Evolutionary conservation across 2,888 invertebrate genomes (phyloP).

Genomic region (Sinopyrophorus schimmeli): DNA sequence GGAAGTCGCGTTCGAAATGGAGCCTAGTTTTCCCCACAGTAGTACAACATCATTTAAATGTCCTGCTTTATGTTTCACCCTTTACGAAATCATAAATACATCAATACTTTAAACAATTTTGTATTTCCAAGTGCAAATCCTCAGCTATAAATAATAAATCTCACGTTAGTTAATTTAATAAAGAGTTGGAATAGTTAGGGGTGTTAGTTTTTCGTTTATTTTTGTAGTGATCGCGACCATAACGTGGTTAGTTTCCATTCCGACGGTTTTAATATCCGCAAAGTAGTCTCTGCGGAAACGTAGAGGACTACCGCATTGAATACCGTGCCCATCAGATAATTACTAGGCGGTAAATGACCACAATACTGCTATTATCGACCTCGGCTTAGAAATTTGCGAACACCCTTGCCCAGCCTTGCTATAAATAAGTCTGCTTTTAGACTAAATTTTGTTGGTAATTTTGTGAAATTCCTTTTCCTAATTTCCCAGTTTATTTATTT

Average conservation of each 20-base stretch:
- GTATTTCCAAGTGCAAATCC: no score
- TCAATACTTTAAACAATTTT: no score
- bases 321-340: slow-evolving; percentile 17
- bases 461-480: no score
- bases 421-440: slow-evolving; percentile 6
- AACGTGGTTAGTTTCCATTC: slow-evolving; percentile 11
- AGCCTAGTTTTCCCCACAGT: slow-evolving; percentile 14
- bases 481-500: no score
- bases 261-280: slow-evolving; percentile 13
- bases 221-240: slow-evolving; percentile 11
- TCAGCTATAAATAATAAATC: no score
- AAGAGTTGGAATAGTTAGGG: slow-evolving; percentile 6
- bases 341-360: slow-evolving; percentile 13
- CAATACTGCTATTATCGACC: slow-evolving; percentile 10
- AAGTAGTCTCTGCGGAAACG: slow-evolving; percentile 12
- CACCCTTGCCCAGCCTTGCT: slow-evolving; percentile 3
- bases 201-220: slow-evolving; percentile 11
- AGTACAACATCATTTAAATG: slow-evolving; percentile 19
- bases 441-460: no score
- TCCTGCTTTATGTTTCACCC: slow-evolving; percentile 21
- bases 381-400: slow-evolving; percentile 6
- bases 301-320: slow-evolving; percentile 11
- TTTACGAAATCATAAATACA: slow-evolving; percentile 20
- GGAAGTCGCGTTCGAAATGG: slow-evolving; percentile 15
- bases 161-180: no score